Evolutionary conservation across 1,140 invertebrate species (phyloP), one percentile per base, ranked within the genome.

Genomic region (Drosophila sproati): DNA sequence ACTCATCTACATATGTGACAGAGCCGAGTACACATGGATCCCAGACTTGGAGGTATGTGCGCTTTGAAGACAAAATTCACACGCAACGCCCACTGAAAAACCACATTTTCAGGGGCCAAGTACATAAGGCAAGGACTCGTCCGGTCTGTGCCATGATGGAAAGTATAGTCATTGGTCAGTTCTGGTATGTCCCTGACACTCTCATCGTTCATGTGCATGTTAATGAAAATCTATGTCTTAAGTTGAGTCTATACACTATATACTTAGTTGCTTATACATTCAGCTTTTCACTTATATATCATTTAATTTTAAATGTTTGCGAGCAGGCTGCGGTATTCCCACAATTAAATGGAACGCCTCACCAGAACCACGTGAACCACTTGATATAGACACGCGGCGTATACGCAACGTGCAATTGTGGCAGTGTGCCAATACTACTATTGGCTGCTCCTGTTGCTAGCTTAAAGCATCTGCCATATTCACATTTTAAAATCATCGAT

Each of bases 401-500:
- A 68, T 80, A 62, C 71, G 64, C 80, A 76, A 72, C 78, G 66
- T 60, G 68, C 50, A 66, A 60, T 41, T 62, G 63, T 63, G 45
- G 28, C 61, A 61, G 6, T 34, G 45, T 50, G 45, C 2, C 37
- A 64, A 54, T 54, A 54, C 31, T n/a, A 7, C 7, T 54, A 32
- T 56, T 72, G 52, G 52, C 54, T 41, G 41, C 57, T 50, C 61
- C 37, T 45, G 32, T 71, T 61, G 28, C 35, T 68, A 60, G 48
- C 35, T 48, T 48, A 59, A 56, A 67, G 64, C 74, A 80, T 85
- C 78, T 85, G 81, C 59, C 64, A 73, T 85, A 85, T 80, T 74
- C 74, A 80, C 78, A 85, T 80, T 85, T 85, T 86, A 74, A 80
- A 80, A 61, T 68, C 70, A 86, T 85, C 66, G 77, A 82, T 82